Base-by-base conservation (phyloP, 2,797 vertebrate genomes). In the Mus caroli region DNA sequence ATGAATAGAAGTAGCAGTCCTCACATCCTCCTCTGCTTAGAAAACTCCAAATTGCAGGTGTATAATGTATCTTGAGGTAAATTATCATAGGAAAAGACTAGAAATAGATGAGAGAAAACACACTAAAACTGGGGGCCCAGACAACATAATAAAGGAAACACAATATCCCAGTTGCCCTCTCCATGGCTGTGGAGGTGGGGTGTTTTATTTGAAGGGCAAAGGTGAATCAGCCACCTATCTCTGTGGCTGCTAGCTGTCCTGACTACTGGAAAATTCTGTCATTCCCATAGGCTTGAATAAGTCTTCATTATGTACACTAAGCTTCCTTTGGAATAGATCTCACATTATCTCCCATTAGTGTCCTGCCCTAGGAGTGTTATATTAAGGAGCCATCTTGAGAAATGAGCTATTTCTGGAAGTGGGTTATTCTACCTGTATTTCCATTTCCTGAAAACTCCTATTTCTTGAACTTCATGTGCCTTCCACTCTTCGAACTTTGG, bases 281-380 rank as follows among this genome's bases (percentile, higher is more conserved):
- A 54, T 67, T 79, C 46, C 67, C 6, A 40, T 9, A 15, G 22
- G 3, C 46, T 67, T 90, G n/a, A 71, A 17, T 54, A 54, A 90
- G 34, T 3, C 34, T 79, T 5, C 24, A 67, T 10, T 64, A 26
- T 37, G 10, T 7, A 50, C 15, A 52, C 37, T 60, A 75, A 73
- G 31, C 9, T 37, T 64, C 31, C 40, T 62, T 77, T 50, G 56
- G 71, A 50, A 77, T 15, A n/a, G 3, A 62, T 77, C 28, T 52
- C 75, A n/a, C 75, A 90, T 64, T n/a, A 64, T 79, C 60, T 52
- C 54, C 46, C 46, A 54, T 15, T 5, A 12, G 11, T 7, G 17
- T 26, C 56, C 20, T 24, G 0, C 6, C 7, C 2, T 4, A 34
- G 14, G 15, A 1, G 1, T n/a, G 1, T 17, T 77, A 6, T 15